Evolutionary conservation across 2,113 vertebrate species (phyloP), one percentile per base, ranked within the genome.

Genomic region (Oreochromis spilurus): DNA sequence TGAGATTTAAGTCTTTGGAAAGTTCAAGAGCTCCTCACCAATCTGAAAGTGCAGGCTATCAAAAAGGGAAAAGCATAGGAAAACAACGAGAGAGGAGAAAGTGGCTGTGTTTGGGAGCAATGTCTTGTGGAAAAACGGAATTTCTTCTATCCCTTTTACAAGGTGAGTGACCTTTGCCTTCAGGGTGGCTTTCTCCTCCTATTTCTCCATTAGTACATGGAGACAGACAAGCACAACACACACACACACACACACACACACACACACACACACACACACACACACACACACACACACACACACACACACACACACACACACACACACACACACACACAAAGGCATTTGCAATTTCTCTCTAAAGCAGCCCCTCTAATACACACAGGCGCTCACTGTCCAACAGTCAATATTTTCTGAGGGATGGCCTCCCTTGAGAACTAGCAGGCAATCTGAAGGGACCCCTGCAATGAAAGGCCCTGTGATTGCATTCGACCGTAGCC

Each of bases 351-450:
- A 94, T 93, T 83, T 89, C 83, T 85, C 52, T 89, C 60, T 80
- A 77, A 88, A 91, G 90, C 80, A 88, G 77, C 75, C 65, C 43
- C 81, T 38, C 82, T 81, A 45, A 89, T 84, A 93, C 88, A 93
- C 84, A 91, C 89, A 91, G 86, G 67, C 90, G 77, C 90, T 94
- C 92, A 92, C 87, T 92, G 93, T 95, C 92, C 87, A 93, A 89
- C 91, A 94, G 96, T 96, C 96, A 96, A 96, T 96, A 96, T 96
- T 95, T 96, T 94, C 94, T 96, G 92, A 95, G 95, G 92, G 94
- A 96, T 95, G 86, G 80, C 91, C 94, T 95, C 95, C 94, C 94
- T 77, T 7, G 91, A 94, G 95, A 95, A 91, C 82, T 62, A 86
- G 91, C 91, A 95, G 90, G 94, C 94, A 96, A 96, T 96, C 95